Evolutionary conservation across 2,888 invertebrate species (phyloP), one percentile per base, ranked within the genome.

Genomic region (Eretmocerus hayati): DNA sequence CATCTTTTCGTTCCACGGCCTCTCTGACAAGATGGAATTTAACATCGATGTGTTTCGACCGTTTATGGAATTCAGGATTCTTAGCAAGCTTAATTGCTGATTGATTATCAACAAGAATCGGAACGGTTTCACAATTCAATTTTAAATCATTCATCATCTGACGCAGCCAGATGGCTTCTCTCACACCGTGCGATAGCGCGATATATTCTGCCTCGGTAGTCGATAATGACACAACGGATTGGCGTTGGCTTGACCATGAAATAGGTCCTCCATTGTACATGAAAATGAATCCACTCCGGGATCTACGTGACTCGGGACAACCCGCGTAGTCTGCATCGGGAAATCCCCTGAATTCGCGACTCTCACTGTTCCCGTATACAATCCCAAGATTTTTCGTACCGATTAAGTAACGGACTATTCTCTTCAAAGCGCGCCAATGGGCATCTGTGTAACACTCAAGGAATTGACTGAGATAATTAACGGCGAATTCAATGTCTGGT

Each of bases 121-220:
- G 33, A 5, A 33, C 15, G 5, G 5, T 13, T 9, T n/a, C 15
- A 5, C 9, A 33, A 9, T 15, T 15, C 1, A 33, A 6, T 15
- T 16, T 5, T 33, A 33, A 15, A 9, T 33, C 33, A 33, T 33
- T 33, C 5, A 33, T 13, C n/a, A 33, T 33, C 15, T 16, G 33
- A 13, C 33, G 1, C n/a, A 33, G 15, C 33, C 33, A 33, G 11
- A 54, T 18, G 16, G 52, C 53, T 35, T 59, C 56, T 33, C 56
- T 48, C 8, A 48, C 48, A 18, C 50, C 54, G 8, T 45, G 39
- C 5, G 46, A 46, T 23, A 56, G 44, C 5, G 58, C 55, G 38
- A 55, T 47, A 44, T 59, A 61, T 33, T 59, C 58, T 0, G 56
- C 47, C 42, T 59, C 56, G 1, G 57, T 48, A 1, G 57, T 55